A percentile compares a stretch with the other conserved stretches of the same genome.
Evolutionary conservation across 2,888 invertebrate genomes (phyloP).

Genomic region (Eupeodes latifasciatus): DNA sequence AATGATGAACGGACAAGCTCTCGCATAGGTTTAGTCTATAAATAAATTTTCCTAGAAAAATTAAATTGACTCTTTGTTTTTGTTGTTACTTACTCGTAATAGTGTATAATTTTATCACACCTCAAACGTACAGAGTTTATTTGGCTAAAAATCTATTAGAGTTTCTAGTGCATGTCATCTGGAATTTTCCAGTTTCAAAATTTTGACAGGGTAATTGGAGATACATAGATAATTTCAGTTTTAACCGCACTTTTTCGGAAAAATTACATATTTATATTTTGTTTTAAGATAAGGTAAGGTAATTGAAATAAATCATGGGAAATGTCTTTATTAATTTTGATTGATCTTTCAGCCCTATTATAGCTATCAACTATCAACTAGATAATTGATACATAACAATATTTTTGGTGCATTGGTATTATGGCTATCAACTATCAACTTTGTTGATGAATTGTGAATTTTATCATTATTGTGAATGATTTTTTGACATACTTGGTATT

Average conservation of each 20-base stretch:
- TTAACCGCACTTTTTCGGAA: conserved; percentile 25
- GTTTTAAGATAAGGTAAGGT: no score
- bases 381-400: no score
- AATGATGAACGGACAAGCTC: not conserved
- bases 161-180: conserved; percentile 36
- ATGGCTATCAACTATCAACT: no score
- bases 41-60: conserved; percentile 61
- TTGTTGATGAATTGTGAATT: no score
- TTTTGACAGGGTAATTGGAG: conserved; percentile 10
- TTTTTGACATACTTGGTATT: no score
- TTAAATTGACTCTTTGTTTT: conserved; percentile 12
- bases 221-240: not conserved
- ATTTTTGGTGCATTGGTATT: no score
- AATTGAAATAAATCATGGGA: no score
- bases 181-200: conserved; percentile 16
- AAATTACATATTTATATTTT: not conserved
- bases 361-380: no score
- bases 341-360: no score
- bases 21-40: conserved; percentile 23
- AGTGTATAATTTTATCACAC: conserved; percentile 3
- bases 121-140: not conserved
- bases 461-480: no score
- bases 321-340: no score
- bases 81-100: not conserved
- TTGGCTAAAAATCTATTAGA: conserved; percentile 37